phyloP scores from a whole-genome alignment of 2,797 vertebrate species.

The Phaenicophaeus curvirostris region DNA sequence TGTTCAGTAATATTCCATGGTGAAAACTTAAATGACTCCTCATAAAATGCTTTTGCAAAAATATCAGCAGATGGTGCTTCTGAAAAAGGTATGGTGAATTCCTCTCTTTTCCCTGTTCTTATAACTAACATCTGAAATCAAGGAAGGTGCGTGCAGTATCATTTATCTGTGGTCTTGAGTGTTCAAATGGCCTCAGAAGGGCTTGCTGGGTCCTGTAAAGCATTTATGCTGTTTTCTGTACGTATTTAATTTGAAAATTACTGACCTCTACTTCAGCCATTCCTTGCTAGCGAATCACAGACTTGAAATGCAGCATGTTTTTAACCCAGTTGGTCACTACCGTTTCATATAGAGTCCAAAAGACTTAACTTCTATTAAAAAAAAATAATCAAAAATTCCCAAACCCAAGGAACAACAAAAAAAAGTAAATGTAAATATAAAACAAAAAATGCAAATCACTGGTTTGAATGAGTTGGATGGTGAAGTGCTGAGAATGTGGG shows the following conservation, averaged over 20 bases:
- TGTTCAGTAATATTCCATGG: neutral
- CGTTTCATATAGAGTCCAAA: neutral
- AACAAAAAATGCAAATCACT: neutral
- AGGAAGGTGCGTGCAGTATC: neutral
- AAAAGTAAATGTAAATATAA: neutral
- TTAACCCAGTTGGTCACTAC: neutral
- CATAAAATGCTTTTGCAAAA: neutral
- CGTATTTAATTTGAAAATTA: neutral
- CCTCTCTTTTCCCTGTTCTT: neutral
- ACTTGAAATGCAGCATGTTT: neutral
- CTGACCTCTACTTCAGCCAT: neutral
- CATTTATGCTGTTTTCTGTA: neutral
- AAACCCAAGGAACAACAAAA: neutral
- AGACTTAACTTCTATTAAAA: neutral
- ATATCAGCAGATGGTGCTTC: neutral
- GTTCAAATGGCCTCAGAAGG: neutral
- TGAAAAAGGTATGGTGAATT: constrained; percentile 53
- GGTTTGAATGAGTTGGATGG: neutral
- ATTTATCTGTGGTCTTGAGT: neutral
- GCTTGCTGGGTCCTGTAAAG: neutral
- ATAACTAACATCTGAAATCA: neutral
- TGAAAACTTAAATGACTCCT: neutral
- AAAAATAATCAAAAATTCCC: neutral
- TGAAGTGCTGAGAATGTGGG: neutral
- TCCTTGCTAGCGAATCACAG: neutral